Base-by-base conservation (phyloP, 2,888 invertebrate genomes). In the Platycheirus rosarum region DNA sequence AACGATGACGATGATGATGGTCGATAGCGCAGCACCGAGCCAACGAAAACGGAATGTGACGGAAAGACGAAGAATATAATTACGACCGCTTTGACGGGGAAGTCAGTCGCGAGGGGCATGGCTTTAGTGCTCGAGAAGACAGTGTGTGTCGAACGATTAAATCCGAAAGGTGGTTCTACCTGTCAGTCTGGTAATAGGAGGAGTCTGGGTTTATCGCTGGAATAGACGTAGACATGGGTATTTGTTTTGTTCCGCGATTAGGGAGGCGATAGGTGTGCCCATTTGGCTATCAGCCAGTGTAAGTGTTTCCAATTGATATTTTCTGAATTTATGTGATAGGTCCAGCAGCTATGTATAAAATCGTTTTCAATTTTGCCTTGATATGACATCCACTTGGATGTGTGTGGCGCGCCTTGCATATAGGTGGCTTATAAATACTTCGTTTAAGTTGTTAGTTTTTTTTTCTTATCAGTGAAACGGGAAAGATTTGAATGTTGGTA, bases 231-330 rank as follows among this genome's bases (percentile, higher is more conserved):
- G 82, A 82, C 82, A 82, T 51, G 82, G 77, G 82, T 82, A 82
- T 82, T 82, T 82, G 77, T 77, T 82, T 77, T 82, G 82, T 82
- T 82, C 68, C 13, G 66, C 68, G 82, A 82, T 82, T 82, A 77
- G 77, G 82, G 82, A 82, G 82, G 82, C 71, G 82, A 82, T 82
- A 82, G 82, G 77, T 73, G 82, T 82, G 82, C 77, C 82, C 68
- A 71, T 77, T 82, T 63, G 82, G 65, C 82, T 82, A 82, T 82
- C 82, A 71, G 71, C 37, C 70, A 82, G 62, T 82, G 66, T 77
- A 82, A 82, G 82, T 82, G 82, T 82, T 82, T 82, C 76, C 77
- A 77, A 77, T 82, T 82, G 82, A 82, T 82, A 82, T 77, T 82
- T 75, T 71, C 46, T 55, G 66, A 82, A 82, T 82, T 82, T 82